phyloP scores from a whole-genome alignment of 2,888 invertebrate genomes.

The Stenodema calcarata region DNA sequence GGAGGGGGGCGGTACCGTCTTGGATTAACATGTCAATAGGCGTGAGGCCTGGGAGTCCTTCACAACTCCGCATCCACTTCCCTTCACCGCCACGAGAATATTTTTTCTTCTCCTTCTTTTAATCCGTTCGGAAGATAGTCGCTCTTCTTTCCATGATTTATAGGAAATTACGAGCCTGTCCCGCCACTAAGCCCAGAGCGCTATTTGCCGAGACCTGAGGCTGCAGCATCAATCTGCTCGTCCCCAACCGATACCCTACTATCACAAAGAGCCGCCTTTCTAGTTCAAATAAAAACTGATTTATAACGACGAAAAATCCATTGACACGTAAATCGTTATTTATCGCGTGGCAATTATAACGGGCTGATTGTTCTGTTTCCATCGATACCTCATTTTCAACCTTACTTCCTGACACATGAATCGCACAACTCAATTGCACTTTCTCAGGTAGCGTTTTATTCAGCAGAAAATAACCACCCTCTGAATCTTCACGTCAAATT shows the following conservation, averaged over 20 bases:
- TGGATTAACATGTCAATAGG: conserved; percentile 39
- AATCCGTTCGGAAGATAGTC: background rate
- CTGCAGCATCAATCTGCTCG: conserved; percentile 12
- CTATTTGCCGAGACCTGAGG: conserved; percentile 10
- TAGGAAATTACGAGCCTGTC: conserved; percentile 4
- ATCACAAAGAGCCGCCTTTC: background rate
- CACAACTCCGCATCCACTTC: background rate
- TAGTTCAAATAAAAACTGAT: conserved; percentile 14
- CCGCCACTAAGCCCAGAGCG: background rate
- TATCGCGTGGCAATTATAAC: background rate
- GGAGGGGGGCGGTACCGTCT: background rate
- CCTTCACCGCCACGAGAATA: background rate
- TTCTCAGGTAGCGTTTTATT: background rate
- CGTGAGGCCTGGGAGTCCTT: conserved; percentile 16
- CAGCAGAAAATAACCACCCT: background rate
- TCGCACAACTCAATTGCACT: background rate
- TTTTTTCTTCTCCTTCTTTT: background rate
- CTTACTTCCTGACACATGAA: background rate
- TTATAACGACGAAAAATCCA: conserved; percentile 15
- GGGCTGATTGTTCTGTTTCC: background rate
- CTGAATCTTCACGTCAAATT: background rate
- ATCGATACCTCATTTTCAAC: background rate
- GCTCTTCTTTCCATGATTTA: conserved; percentile 30
- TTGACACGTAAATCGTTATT: background rate
- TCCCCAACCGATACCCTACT: background rate